Percentiles rank a stretch among this genome's conserved stretches.
Evolutionary conservation across 2,797 vertebrate genomes (phyloP).

Genomic region (Acanthurus tractus): DNA sequence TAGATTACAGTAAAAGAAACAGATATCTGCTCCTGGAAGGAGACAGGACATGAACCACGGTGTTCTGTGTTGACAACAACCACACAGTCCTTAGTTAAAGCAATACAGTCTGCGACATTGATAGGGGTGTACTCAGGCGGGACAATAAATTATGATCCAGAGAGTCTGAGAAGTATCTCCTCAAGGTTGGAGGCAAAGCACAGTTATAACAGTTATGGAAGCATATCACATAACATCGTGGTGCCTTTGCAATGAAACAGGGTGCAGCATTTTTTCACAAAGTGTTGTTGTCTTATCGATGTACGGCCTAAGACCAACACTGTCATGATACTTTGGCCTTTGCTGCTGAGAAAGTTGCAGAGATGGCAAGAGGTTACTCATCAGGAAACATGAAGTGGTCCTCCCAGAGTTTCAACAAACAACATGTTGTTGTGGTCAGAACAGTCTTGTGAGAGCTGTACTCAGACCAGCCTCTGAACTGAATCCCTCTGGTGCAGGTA

Average conservation of each 20-base stretch:
- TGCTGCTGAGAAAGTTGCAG: neutral
- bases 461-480: conserved; percentile 26
- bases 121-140: neutral
- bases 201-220: neutral
- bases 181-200: neutral
- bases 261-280: neutral
- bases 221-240: neutral
- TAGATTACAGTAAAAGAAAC: neutral
- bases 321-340: neutral
- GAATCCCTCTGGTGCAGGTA: conserved; percentile 18
- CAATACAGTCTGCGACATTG: neutral
- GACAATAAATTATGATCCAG: neutral
- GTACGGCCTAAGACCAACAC: neutral
- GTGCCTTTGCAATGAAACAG: neutral
- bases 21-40: neutral
- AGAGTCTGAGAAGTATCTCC: neutral
- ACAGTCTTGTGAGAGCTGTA: neutral
- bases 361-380: neutral
- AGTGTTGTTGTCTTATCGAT: neutral
- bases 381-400: neutral
- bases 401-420: neutral
- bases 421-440: neutral
- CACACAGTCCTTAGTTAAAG: neutral
- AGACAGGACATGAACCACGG: no score
- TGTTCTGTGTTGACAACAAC: no score